A percentile compares a stretch with the other conserved stretches of the same genome.
Conservation (phyloP, 2,113 vertebrate genomes). For the Stegastes partitus region DNA sequence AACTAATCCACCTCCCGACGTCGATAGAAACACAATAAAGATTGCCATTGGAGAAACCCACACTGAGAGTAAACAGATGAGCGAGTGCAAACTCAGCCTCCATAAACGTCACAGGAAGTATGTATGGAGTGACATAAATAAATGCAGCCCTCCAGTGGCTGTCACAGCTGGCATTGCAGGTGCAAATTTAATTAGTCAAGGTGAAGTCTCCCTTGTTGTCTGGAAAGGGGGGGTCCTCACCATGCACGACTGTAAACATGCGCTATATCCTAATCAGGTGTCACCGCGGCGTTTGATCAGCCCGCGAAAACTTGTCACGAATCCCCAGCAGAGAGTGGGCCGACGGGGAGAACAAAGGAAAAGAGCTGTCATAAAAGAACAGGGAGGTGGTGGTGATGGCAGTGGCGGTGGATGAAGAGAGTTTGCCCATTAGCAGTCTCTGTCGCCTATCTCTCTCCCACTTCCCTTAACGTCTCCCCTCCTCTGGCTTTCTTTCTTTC, state of each 20-base stretch:
- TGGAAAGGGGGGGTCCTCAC: constrained; percentile 83
- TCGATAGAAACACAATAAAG: constrained; percentile 47
- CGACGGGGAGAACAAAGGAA: constrained; percentile 91
- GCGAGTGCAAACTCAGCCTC: constrained; percentile 67
- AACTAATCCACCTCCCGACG: constrained; percentile 16
- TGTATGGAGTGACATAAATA: constrained; percentile 83
- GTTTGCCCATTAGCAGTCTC: constrained; percentile 90
- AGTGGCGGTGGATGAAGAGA: constrained; percentile 88
- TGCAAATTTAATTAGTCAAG: constrained; percentile 97
- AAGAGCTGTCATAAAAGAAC: constrained; percentile 90
- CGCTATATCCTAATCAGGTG: constrained; percentile 93
- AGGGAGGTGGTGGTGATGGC: constrained; percentile 80
- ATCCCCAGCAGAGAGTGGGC: constrained; percentile 92
- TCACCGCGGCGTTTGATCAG: constrained; percentile 95
- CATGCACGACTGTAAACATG: constrained; percentile 94
- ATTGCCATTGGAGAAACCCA: constrained; percentile 48
- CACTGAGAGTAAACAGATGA: constrained; percentile 52
- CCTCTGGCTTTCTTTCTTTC: constrained; percentile 70
- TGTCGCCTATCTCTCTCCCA: constrained; percentile 67
- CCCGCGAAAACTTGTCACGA: constrained; percentile 92
- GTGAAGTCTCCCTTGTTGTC: constrained; percentile 92
- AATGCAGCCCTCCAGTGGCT: constrained; percentile 86
- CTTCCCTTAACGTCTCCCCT: constrained; percentile 65
- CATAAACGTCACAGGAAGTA: constrained; percentile 79
- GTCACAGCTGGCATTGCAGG: constrained; percentile 90